Percentiles rank a stretch among this genome's conserved stretches.
phyloP scores from a whole-genome alignment of 2,113 vertebrate genomes.

The Aramus guarauna region DNA sequence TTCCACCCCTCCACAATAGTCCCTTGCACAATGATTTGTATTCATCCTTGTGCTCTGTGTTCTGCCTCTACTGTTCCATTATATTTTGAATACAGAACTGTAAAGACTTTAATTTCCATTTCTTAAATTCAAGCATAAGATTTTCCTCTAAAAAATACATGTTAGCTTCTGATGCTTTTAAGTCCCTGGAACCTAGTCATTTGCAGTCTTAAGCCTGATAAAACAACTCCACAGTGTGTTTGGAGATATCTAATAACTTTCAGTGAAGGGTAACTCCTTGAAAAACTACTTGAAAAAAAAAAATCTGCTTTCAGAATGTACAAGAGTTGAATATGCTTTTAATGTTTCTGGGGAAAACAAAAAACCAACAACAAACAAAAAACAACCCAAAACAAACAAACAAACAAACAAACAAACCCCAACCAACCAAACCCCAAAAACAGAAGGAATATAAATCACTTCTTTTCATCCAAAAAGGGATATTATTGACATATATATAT shows the following conservation, averaged over 20 bases:
- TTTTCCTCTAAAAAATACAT: not conserved
- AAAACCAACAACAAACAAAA: not conserved
- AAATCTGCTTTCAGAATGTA: not conserved
- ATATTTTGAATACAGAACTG: conserved; percentile 43
- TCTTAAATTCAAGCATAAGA: conserved; percentile 20
- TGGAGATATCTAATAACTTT: not conserved
- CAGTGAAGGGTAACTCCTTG: not conserved
- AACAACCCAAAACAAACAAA: not conserved
- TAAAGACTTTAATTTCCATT: conserved; percentile 28
- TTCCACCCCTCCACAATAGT: not conserved
- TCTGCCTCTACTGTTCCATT: conserved; percentile 37
- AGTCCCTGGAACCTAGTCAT: not conserved
- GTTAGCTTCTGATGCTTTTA: not conserved
- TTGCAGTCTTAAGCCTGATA: not conserved
- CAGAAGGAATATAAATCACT: not conserved
- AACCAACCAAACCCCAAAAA: not conserved
- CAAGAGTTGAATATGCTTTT: not conserved
- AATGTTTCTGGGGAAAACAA: not conserved
- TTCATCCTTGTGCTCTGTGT: conserved; percentile 20
- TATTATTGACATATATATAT: not conserved
- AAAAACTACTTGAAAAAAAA: not conserved
- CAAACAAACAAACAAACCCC: no score
- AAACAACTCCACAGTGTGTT: not conserved
- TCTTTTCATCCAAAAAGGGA: not conserved
- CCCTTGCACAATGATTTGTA: conserved; percentile 42